Evolutionary conservation across 2,113 vertebrate species (phyloP).

Genomic region (Cichladusa arquata): DNA sequence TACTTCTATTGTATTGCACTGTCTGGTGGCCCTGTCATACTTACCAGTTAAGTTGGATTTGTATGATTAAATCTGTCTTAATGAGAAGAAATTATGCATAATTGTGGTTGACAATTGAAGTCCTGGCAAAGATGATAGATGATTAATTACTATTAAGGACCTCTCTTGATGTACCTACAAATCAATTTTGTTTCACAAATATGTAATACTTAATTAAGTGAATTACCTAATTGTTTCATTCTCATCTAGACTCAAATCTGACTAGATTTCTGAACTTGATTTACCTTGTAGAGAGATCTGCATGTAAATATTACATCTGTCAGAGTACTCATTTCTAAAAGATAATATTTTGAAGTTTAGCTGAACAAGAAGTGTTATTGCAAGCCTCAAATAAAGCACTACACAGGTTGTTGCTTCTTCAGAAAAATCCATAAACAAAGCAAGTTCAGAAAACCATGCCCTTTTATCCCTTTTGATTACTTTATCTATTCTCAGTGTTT

Average conservation of each 20-base stretch:
- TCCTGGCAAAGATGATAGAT: constrained; percentile 5
- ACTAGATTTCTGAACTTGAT: not conserved
- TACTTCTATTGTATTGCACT: not conserved
- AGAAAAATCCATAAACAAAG: not conserved
- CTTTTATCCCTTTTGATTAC: not conserved
- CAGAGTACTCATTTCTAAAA: not conserved
- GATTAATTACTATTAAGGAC: constrained; percentile 17
- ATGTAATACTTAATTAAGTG: not conserved
- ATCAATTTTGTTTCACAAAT: constrained; percentile 4
- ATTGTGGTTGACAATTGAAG: constrained; percentile 13
- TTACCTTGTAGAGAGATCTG: not conserved
- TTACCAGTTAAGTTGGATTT: not conserved
- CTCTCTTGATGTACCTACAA: not conserved
- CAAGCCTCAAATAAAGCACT: not conserved
- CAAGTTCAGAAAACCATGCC: not conserved
- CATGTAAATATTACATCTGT: not conserved
- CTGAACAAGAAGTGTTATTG: not conserved
- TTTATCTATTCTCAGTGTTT: not conserved
- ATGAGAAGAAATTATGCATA: not conserved
- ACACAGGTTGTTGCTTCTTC: not conserved
- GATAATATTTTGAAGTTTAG: not conserved
- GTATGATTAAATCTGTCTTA: not conserved
- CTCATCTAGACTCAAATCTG: not conserved
- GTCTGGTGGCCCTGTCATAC: not conserved
- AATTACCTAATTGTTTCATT: not conserved